Base-by-base conservation (phyloP, 2,888 invertebrate genomes). In the Elaeidobius kamerunicus region DNA sequence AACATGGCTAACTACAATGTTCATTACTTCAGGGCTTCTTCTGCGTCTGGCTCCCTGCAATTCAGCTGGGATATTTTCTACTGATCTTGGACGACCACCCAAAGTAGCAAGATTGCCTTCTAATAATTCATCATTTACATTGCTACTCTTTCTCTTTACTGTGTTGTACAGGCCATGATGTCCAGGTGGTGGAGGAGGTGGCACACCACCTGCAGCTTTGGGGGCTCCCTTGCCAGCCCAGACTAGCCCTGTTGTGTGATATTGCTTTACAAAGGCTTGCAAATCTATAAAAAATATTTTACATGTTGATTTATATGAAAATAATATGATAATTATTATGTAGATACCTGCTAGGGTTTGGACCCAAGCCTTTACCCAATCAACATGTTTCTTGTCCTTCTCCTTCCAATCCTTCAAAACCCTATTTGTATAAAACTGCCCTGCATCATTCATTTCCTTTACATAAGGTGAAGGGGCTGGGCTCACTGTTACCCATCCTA, bases 401-500 rank as follows among this genome's bases (percentile, higher is more conserved):
- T 95, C 96, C 74, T 96, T 98, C 90, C 90, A 96, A 60, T 98
- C 98, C 74, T 96, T 98, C 54, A 99, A 79, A 30, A 99, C 97
- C 58, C 98, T 84, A 78, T 99, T 99, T 50, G 94, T 90, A 75
- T 95, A 99, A 76, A 98, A 99, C 76, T 93, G 92, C 3, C 58
- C 58, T 7, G 98, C 93, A 72, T 99, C 98, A 65, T 89, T 88
- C 94, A 97, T 95, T 75, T 99, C 99, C 75, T 98, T 98, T 14
- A 99, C 87, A 71, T 91, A 93, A 0, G 98, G 98, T 1, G 88
- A 90, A 0, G 99, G 99, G 0, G 96, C 88, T 2, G 96, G 94
- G 16, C 86, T 75, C 59, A 97, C 84, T 34, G 91, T 86, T 46
- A 99, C 93, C 99, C 99, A 99, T 60, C 91, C 97, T 3, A 99